phyloP scores from a whole-genome alignment of 2,888 invertebrate genomes.

The Magallana nippona region DNA sequence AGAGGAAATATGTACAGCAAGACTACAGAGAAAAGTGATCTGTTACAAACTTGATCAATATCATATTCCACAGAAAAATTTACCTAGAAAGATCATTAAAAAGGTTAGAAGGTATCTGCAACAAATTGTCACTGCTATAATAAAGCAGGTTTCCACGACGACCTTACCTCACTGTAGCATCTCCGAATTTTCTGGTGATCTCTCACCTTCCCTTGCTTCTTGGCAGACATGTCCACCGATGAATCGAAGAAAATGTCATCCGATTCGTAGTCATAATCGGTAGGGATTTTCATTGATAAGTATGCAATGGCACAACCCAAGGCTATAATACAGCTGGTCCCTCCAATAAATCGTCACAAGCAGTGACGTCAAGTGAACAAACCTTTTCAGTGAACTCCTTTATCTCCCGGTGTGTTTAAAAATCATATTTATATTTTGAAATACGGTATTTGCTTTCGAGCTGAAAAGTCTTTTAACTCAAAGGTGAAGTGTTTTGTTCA shows the following conservation, averaged over 20 bases:
- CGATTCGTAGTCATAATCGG: constrained; percentile 27
- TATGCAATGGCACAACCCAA: constrained; percentile 35
- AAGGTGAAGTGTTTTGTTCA: constrained; percentile 23
- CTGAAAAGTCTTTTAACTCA: not conserved
- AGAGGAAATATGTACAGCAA: too few species aligned
- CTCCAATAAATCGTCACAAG: constrained; percentile 29
- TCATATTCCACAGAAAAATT: too few species aligned
- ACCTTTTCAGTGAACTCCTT: constrained; percentile 7
- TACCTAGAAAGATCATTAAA: too few species aligned
- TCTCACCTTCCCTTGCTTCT: constrained; percentile 4
- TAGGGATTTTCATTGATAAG: constrained; percentile 37
- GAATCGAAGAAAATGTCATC: constrained; percentile 10
- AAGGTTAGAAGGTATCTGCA: too few species aligned
- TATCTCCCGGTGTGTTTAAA: not conserved
- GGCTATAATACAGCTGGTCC: not conserved
- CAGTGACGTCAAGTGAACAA: constrained; percentile 25
- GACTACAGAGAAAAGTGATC: too few species aligned
- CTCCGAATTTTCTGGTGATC: constrained; percentile 39
- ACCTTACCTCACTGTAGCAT: constrained; percentile 41
- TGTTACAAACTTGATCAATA: too few species aligned
- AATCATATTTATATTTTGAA: not conserved
- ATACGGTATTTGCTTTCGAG: constrained; percentile 8
- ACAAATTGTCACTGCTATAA: not conserved
- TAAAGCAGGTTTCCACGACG: not conserved
- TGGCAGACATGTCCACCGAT: not conserved